Evolutionary conservation across 2,888 invertebrate species (phyloP), one percentile per base, ranked within the genome.

Genomic region (Tenthredo amoena): DNA sequence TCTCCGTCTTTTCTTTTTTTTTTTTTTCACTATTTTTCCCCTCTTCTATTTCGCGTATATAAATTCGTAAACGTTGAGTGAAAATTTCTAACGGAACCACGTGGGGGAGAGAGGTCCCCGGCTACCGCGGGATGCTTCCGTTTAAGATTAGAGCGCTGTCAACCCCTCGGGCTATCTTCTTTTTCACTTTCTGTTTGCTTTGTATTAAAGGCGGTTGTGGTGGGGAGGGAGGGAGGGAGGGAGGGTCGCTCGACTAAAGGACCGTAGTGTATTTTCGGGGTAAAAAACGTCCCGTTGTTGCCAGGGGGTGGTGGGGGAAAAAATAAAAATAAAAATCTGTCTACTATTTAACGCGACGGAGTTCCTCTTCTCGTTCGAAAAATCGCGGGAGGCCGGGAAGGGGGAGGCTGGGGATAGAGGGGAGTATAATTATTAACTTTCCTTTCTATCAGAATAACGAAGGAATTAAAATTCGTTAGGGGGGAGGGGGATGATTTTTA

Each of bases 161-260:
- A 55, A 55, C 55, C 55, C 55, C 55, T 55, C 55, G n/a, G 55
- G 55, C 55, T 1, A 55, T 55, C n/a, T 55, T 55, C n/a, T 55
- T 55, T 55, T 55, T 55, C 55, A 55, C 55, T n/a, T 55, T 55
- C n/a, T n/a, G 55, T 55, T 55, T 55, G 55, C n/a, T n/a, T 55
- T 55, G 55, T 55, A 55, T 55, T 55, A 55, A 6, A n/a, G 55
- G 26, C 26, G 55, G 18, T n/a, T 55, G 55, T 26, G 26, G 26
- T n/a, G 26, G 26, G 26, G 26, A 26, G 26, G 26, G n/a, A n/a
- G n/a, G n/a, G n/a, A n/a, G n/a, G n/a, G n/a, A n/a, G 26, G 26
- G 26, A 26, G 26, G 26, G 26, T 26, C 26, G 26, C 0, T 26
- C 26, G 26, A 26, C 55, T 55, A 6, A 55, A 55, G n/a, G 7